Evolutionary conservation across 2,797 vertebrate genomes (phyloP).

Genomic region (Saxicola maurus): DNA sequence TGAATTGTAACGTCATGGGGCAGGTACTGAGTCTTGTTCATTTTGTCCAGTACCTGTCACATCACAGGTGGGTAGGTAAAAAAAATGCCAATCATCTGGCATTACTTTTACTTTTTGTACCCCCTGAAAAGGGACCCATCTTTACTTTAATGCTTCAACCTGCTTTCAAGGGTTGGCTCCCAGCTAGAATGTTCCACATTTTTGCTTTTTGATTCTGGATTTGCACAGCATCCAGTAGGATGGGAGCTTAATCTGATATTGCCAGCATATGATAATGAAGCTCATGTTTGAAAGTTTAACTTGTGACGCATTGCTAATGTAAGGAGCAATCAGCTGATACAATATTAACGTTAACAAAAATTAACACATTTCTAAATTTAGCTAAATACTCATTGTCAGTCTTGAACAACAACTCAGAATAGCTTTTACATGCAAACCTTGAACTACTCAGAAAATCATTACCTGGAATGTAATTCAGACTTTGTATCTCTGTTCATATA

Average conservation of each 20-base stretch:
- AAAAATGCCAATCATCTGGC: not conserved
- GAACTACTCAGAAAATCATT: constrained; percentile 16
- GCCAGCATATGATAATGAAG: not conserved
- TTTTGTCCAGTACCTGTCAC: not conserved
- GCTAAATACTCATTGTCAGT: not conserved
- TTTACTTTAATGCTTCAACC: not conserved
- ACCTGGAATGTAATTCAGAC: not conserved
- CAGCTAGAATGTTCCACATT: not conserved
- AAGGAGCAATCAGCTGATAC: constrained; percentile 3
- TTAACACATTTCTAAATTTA: constrained; percentile 21
- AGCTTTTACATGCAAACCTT: constrained; percentile 20
- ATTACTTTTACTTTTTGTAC: not conserved
- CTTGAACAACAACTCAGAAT: constrained; percentile 12
- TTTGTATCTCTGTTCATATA: not conserved
- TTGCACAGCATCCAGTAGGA: not conserved
- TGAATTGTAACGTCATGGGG: not conserved
- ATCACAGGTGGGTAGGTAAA: not conserved
- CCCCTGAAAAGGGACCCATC: not conserved
- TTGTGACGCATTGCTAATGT: not conserved
- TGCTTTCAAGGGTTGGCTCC: not conserved
- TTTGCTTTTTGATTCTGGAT: not conserved
- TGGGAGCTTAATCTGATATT: not conserved
- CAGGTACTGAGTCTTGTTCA: not conserved
- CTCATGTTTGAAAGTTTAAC: not conserved
- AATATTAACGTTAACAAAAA: not conserved